Percentiles rank a stretch among this genome's conserved stretches.
Evolutionary conservation across 53 echinoderm and acorn worm species (phyloP).

Genomic region (Temnopleurus reevesii): DNA sequence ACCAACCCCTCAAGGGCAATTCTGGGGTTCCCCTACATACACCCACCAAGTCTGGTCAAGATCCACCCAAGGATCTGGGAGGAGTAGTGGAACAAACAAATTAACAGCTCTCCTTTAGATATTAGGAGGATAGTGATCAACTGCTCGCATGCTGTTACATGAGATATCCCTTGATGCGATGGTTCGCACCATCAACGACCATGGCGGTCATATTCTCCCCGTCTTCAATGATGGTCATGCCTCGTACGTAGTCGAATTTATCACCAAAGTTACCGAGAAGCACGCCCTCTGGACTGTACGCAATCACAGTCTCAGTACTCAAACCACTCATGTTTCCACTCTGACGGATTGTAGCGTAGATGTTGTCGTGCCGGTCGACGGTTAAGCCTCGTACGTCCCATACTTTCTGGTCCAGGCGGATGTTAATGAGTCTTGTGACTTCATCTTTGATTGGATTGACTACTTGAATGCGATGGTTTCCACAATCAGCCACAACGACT

Average conservation of each 20-base stretch:
- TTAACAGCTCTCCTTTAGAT: too few relatives aligned
- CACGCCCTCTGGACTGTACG: slow-evolving; percentile 68
- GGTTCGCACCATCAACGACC: slow-evolving; percentile 59
- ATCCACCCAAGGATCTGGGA: too few relatives aligned
- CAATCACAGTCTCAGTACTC: slow-evolving; percentile 59
- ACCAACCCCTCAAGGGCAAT: too few relatives aligned
- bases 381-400: slow-evolving; percentile 63
- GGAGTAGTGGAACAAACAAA: too few relatives aligned
- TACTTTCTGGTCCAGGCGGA: slow-evolving; percentile 53
- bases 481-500: slow-evolving; percentile 62
- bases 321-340: slow-evolving; percentile 39
- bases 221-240: slow-evolving; percentile 51
- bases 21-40: too few relatives aligned
- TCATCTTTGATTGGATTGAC: slow-evolving; percentile 52
- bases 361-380: slow-evolving; percentile 65
- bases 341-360: slow-evolving; percentile 60
- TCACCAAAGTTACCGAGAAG: slow-evolving; percentile 61
- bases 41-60: too few relatives aligned
- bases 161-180: slow-evolving; percentile 51
- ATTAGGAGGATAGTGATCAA: too few relatives aligned
- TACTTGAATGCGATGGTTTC: slow-evolving; percentile 65
- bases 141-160: too few relatives aligned
- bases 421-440: slow-evolving; percentile 54
- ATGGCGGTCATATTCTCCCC: slow-evolving; percentile 53
- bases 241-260: slow-evolving; percentile 55